A percentile compares a stretch with the other conserved stretches of the same genome.
Evolutionary conservation across 2,113 vertebrate species (phyloP).

Genomic region (Gobiocypris rarus): DNA sequence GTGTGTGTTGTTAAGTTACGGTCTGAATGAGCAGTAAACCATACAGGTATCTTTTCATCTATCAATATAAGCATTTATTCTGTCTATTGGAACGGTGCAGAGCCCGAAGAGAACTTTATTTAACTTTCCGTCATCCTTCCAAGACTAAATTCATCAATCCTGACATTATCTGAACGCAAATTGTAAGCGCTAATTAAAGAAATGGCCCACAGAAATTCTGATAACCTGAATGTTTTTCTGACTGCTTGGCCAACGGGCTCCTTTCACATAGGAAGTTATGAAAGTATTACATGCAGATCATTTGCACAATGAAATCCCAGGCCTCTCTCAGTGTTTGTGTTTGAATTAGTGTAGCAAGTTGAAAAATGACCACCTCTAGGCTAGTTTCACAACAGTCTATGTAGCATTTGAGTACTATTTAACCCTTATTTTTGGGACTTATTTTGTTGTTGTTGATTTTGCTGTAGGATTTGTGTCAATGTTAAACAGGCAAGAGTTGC

Average conservation of each 20-base stretch:
- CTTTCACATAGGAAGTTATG: slow-evolving; percentile 80
- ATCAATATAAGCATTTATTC: slow-evolving; percentile 45
- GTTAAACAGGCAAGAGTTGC: slow-evolving; percentile 45
- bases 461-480: slow-evolving; percentile 35
- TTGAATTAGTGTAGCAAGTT: slow-evolving; percentile 56
- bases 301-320: slow-evolving; percentile 79
- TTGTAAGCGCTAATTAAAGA: slow-evolving; percentile 82
- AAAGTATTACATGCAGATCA: slow-evolving; percentile 76
- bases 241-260: slow-evolving; percentile 69
- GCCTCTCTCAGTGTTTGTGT: slow-evolving; percentile 67
- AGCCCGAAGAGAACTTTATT: slow-evolving; percentile 45
- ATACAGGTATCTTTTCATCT: slow-evolving; percentile 54
- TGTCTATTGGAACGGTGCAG: slow-evolving; percentile 60
- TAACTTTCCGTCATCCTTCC: slow-evolving; percentile 61
- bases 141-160: slow-evolving; percentile 74
- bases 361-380: slow-evolving; percentile 57
- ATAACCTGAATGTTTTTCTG: slow-evolving; percentile 64
- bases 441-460: slow-evolving; percentile 17
- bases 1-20: slow-evolving; percentile 62
- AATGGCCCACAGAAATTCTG: slow-evolving; percentile 78
- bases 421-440: slow-evolving; percentile 1
- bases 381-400: slow-evolving; percentile 48
- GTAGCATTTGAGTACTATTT: not conserved
- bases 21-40: slow-evolving; percentile 54
- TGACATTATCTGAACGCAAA: slow-evolving; percentile 79